Evolutionary conservation across 37 sponge, comb jelly and placozoan species (phyloP).

Genomic region (Axinella damicornis): DNA sequence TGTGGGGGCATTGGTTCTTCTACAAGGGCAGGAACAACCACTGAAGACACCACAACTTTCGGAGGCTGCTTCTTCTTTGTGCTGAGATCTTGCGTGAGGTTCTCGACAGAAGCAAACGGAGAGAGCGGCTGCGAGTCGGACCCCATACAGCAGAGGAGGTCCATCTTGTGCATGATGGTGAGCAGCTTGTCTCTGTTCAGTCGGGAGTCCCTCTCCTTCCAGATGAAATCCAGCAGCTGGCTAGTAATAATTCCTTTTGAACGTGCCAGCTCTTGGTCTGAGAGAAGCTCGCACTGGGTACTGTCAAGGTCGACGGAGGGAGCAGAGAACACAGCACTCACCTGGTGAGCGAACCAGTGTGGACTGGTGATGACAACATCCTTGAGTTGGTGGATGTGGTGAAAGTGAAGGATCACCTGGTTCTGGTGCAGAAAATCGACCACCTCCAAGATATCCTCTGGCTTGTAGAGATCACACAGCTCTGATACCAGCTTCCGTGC

Average conservation of each 20-base stretch:
- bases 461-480: conserved; percentile 34
- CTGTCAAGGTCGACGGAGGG: conserved; percentile 1
- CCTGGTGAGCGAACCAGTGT: conserved; percentile 55
- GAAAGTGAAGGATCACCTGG: conserved; percentile 59
- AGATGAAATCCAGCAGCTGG: conserved; percentile 56
- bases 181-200: conserved; percentile 32
- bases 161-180: conserved; percentile 70
- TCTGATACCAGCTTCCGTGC: conserved; percentile 40
- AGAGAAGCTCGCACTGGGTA: conserved; percentile 10
- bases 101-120: not conserved
- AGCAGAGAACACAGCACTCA: conserved; percentile 55
- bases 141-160: conserved; percentile 54
- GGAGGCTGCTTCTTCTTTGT: not conserved
- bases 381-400: conserved; percentile 42
- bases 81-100: not conserved
- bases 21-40: conserved; percentile 54
- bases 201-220: conserved; percentile 23
- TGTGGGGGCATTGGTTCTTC: conserved; percentile 26
- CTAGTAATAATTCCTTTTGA: conserved; percentile 38
- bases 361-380: conserved; percentile 58
- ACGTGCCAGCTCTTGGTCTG: conserved; percentile 29
- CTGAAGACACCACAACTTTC: conserved; percentile 3
- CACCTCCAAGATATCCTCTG: conserved; percentile 42
- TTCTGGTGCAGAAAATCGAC: conserved; percentile 66
- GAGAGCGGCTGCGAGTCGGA: conserved; percentile 18